Evolutionary conservation across 1,140 invertebrate species (phyloP).

Genomic region (Neodiprion virginianus): DNA sequence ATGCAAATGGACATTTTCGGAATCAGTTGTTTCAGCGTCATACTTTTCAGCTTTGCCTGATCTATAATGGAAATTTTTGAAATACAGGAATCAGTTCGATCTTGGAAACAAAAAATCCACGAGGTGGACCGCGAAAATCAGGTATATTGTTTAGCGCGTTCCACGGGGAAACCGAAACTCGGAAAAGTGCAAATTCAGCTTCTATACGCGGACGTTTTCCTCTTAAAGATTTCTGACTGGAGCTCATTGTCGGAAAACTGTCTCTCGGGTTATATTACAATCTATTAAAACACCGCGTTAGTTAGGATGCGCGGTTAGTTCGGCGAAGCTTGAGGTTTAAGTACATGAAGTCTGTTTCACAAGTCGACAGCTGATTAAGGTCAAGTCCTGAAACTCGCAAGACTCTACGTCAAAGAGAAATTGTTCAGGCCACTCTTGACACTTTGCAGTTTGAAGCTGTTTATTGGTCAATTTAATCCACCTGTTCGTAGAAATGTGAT

Average conservation of each 20-base stretch:
- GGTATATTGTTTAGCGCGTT: background rate
- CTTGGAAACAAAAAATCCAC: background rate
- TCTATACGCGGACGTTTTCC: background rate
- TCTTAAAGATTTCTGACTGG: background rate
- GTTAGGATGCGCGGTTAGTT: background rate
- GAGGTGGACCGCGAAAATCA: background rate
- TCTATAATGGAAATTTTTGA: background rate
- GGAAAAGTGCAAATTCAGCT: background rate
- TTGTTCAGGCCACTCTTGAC: too few species aligned
- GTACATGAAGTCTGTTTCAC: background rate
- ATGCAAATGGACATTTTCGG: background rate
- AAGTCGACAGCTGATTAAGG: background rate
- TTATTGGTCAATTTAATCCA: too few species aligned
- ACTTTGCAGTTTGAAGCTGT: too few species aligned
- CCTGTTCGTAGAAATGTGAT: too few species aligned
- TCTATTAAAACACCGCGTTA: background rate
- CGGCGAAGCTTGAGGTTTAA: background rate
- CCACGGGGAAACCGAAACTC: background rate
- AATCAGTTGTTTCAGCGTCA: background rate
- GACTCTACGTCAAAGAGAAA: too few species aligned
- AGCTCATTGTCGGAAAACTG: background rate
- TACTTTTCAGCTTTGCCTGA: background rate
- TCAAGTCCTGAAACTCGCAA: background rate
- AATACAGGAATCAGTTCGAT: background rate
- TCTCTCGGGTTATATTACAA: background rate